phyloP scores from a whole-genome alignment of 2,113 vertebrate species.

The Carassius auratus region DNA sequence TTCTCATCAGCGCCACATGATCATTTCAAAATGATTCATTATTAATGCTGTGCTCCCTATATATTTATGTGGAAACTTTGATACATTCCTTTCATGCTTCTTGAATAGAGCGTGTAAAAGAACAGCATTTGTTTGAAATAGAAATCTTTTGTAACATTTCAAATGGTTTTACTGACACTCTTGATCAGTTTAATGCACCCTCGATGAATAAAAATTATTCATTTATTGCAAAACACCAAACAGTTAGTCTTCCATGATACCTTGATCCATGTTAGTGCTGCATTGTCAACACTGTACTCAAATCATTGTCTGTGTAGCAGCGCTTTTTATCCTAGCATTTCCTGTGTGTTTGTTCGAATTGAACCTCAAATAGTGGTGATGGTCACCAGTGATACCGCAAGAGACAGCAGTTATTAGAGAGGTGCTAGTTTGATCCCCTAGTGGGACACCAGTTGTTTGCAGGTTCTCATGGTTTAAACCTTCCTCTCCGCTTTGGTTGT shows the following conservation, averaged over 20 bases:
- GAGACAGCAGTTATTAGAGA: constrained; percentile 31
- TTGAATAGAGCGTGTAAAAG: neutral
- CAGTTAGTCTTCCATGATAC: neutral
- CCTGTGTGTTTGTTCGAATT: neutral
- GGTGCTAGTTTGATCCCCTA: constrained; percentile 12
- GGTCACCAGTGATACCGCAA: neutral
- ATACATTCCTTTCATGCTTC: neutral
- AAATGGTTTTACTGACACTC: neutral
- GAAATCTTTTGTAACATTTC: neutral
- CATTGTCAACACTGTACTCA: neutral
- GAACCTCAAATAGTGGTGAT: neutral
- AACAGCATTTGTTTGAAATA: neutral
- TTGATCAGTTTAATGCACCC: neutral
- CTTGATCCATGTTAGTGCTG: neutral
- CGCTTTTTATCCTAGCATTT: neutral
- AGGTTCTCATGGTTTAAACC: constrained; percentile 14
- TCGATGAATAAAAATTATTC: neutral
- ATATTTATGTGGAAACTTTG: neutral
- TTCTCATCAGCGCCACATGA: too few relatives aligned
- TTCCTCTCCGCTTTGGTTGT: neutral
- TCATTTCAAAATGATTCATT: too few relatives aligned
- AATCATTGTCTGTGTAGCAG: neutral
- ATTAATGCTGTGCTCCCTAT: neutral
- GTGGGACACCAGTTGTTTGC: constrained; percentile 14
- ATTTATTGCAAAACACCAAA: too few relatives aligned